Evolutionary conservation across 2,113 vertebrate species (phyloP).

Genomic region (Etia nguti): DNA sequence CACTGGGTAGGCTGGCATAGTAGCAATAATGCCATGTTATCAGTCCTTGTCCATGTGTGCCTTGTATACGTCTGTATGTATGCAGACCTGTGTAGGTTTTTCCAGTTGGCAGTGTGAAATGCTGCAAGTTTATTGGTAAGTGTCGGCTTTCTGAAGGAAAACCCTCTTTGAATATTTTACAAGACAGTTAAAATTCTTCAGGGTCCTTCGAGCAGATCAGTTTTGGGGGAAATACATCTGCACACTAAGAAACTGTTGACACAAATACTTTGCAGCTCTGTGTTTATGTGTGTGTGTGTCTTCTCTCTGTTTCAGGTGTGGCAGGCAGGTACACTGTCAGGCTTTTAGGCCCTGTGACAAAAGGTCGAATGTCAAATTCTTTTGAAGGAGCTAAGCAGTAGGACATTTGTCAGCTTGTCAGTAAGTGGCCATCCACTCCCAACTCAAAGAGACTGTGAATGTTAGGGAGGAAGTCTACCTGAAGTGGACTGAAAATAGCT

Average conservation of each 20-base stretch:
- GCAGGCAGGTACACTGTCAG: conserved; percentile 21
- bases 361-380: conserved; percentile 5
- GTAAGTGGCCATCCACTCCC: background rate
- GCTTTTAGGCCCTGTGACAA: background rate
- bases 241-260: conserved; percentile 5
- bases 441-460: background rate
- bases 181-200: conserved; percentile 51
- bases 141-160: conserved; percentile 47
- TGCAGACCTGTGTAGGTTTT: background rate
- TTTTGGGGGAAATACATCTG: background rate
- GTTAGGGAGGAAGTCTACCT: background rate
- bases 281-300: conserved; percentile 24
- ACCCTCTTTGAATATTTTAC: conserved; percentile 41
- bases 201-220: conserved; percentile 2
- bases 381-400: background rate
- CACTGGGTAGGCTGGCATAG: background rate
- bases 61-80: background rate
- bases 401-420: background rate
- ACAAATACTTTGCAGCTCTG: conserved; percentile 12
- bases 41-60: background rate
- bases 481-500: background rate
- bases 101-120: conserved; percentile 28
- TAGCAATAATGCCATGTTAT: background rate
- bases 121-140: conserved; percentile 19
- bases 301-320: background rate